Percentiles rank a stretch among this genome's conserved stretches.
Conservation (phyloP, 2,797 vertebrate species). For the Bovichtus diacanthus region DNA sequence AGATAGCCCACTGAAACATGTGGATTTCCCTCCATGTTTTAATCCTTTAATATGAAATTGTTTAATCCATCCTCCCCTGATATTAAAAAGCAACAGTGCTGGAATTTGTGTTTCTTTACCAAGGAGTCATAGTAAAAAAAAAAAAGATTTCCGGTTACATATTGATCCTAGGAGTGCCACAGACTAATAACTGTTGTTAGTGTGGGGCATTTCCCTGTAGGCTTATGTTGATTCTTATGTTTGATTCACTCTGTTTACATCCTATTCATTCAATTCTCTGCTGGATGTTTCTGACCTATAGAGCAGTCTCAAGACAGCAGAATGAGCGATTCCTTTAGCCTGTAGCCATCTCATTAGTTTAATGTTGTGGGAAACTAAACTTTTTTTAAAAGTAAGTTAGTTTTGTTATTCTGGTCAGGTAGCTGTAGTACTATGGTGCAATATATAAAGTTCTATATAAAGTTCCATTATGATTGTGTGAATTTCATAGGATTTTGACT, state of each 20-base stretch:
- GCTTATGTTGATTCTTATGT: conserved; percentile 11
- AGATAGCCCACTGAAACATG: conserved; percentile 42
- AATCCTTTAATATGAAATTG: conserved; percentile 56
- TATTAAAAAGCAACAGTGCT: conserved; percentile 49
- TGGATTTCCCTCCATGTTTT: conserved; percentile 50
- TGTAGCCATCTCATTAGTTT: conserved; percentile 43
- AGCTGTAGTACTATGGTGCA: neutral
- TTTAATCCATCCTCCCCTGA: conserved; percentile 59
- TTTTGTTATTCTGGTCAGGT: conserved; percentile 19
- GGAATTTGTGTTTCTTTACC: conserved; percentile 28
- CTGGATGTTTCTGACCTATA: conserved; percentile 21
- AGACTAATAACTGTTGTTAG: conserved; percentile 6
- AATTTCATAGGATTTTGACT: neutral
- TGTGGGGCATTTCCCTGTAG: neutral
- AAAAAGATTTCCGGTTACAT: neutral
- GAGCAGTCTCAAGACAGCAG: neutral
- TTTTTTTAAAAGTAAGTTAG: neutral
- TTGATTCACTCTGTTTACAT: conserved; percentile 29
- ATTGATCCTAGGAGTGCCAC: conserved; percentile 8
- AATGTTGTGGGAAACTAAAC: conserved; percentile 29
- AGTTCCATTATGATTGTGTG: neutral
- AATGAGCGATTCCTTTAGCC: conserved; percentile 34
- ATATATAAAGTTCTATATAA: no score
- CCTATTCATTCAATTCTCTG: conserved; percentile 9
- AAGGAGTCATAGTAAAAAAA: neutral